Percentiles rank a stretch among this genome's conserved stretches.
Evolutionary conservation across 2,888 invertebrate genomes (phyloP).

Genomic region (Cheilosia vulpina): DNA sequence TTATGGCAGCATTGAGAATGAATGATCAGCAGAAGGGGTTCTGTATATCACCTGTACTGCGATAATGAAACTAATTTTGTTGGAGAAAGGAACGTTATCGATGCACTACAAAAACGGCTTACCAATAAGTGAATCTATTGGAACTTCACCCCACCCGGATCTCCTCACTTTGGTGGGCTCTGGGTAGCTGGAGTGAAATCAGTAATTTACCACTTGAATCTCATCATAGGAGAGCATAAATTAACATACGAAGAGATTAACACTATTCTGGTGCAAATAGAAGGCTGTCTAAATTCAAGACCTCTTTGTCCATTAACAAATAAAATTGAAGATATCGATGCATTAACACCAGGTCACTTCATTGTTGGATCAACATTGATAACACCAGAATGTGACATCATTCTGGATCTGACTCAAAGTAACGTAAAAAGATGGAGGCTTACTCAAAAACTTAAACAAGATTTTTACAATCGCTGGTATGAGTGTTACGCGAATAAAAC

Average conservation of each 20-base stretch:
- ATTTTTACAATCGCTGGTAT: constrained; percentile 29
- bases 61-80: background rate
- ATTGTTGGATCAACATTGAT: constrained; percentile 21
- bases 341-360: constrained; percentile 22
- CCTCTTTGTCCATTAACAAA: background rate
- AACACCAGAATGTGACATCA: background rate
- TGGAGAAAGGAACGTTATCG: background rate
- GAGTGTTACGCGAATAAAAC: constrained; percentile 5
- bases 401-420: background rate
- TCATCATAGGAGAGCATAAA: too few relatives aligned
- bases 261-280: too few relatives aligned
- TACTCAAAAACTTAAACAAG: constrained; percentile 7
- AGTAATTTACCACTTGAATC: too few relatives aligned
- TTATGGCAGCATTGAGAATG: background rate
- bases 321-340: constrained; percentile 16
- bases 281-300: too few relatives aligned
- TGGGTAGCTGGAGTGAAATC: too few relatives aligned
- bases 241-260: too few relatives aligned
- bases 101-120: constrained; percentile 1
- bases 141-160: constrained; percentile 6
- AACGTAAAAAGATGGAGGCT: background rate
- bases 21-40: background rate
- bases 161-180: too few relatives aligned
- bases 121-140: constrained; percentile 9
- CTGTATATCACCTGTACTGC: background rate